Evolutionary conservation across 2,113 vertebrate genomes (phyloP), one percentile per base, ranked within the genome.

Genomic region (Lamprologus sp.): DNA sequence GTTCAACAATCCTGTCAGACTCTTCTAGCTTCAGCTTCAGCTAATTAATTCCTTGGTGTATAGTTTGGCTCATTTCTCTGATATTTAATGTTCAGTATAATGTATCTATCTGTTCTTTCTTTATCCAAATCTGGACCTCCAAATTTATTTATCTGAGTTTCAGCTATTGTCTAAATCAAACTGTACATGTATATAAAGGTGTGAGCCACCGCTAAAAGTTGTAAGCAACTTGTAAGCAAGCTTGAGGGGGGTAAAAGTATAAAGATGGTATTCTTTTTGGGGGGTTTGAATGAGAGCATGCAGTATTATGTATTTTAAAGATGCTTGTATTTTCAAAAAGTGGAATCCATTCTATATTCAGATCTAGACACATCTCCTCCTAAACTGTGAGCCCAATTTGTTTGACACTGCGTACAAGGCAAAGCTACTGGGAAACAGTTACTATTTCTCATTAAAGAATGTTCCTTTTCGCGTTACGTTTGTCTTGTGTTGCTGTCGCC

Each of bases 371-470:
- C 49, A 81, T 92, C 75, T 82, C 40, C 83, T 83, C 45, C 55
- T 31, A 85, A 82, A 81, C 79, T 56, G 7, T 82, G 84, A 79
- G 79, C 81, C 82, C 75, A 79, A 86, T 93, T 92, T 93, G 90
- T 90, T 87, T 85, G 89, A 89, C 88, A 33, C 47, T 51, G 85
- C 82, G 87, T 86, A 86, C 56, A 89, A 90, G 84, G 85, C 79
- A 28, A 88, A 49, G 88, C 88, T 85, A 92, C 92, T 84, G 88
- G 93, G 94, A 93, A 94, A 84, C 92, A 92, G 91, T 90, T 88
- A 88, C 88, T 54, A 21, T 56, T 88, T 87, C 93, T 95, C 94
- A 95, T 95, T 94, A 94, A 90, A 92, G 87, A 90, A 88, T 92
- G 90, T 91, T 95, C 90, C 95, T 88, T 93, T 94, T 92, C 84